phyloP scores from a whole-genome alignment of 2,888 invertebrate genomes.

The Callimorpha dominula region DNA sequence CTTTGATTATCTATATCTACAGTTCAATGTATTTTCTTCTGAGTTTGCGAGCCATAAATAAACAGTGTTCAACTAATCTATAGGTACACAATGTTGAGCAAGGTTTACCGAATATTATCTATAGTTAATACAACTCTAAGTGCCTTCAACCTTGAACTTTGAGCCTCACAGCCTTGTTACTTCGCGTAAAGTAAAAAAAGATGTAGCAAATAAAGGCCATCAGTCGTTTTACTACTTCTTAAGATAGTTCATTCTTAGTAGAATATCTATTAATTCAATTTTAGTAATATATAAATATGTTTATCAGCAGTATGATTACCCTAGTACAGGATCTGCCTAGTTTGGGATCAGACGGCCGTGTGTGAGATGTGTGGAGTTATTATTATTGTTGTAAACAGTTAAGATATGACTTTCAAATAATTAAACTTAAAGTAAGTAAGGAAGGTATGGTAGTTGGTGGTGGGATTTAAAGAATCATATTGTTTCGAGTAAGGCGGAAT shows the following conservation, averaged over 20 bases:
- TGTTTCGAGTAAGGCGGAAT: too few species aligned
- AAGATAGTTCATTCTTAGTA: neutral
- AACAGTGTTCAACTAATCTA: neutral
- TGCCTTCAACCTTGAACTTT: slow-evolving; percentile 1
- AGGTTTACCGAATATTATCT: neutral
- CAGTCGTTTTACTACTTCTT: neutral
- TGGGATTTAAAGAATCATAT: too few species aligned
- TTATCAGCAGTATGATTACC: too few species aligned
- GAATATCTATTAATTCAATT: too few species aligned
- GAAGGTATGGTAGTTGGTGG: too few species aligned
- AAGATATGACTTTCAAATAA: too few species aligned
- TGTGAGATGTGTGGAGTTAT: too few species aligned
- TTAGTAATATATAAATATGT: too few species aligned
- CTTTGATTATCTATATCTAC: neutral
- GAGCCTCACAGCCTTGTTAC: neutral
- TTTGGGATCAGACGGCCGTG: too few species aligned
- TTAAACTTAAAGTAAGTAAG: too few species aligned
- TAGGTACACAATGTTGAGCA: neutral
- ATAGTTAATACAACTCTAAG: neutral
- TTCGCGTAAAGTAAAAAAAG: neutral
- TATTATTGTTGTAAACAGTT: too few species aligned
- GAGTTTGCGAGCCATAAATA: neutral
- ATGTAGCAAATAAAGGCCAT: neutral
- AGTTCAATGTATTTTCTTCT: neutral
- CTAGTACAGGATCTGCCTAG: too few species aligned